Evolutionary conservation across 2,797 vertebrate species (phyloP).

Genomic region (Manis javanica): DNA sequence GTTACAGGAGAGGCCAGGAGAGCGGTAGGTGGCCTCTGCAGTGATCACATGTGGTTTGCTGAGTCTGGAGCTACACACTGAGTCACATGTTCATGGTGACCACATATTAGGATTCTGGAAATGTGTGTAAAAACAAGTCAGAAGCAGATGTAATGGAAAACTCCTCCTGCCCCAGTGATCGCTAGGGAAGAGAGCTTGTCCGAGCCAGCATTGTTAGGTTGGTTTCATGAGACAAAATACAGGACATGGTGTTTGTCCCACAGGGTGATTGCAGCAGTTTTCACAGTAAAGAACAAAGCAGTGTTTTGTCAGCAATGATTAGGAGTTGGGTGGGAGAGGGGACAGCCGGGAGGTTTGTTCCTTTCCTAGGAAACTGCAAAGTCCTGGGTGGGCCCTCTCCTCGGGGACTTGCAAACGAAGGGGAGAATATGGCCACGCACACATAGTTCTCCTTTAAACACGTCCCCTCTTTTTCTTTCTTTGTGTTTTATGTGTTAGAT

Average conservation of each 20-base stretch:
- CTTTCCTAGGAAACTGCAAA: conserved; percentile 63
- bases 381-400: background rate
- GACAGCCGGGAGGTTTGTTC: background rate
- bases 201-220: background rate
- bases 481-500: conserved; percentile 56
- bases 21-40: background rate
- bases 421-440: background rate
- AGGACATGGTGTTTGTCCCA: background rate
- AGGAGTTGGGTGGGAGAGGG: background rate
- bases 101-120: conserved; percentile 1
- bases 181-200: background rate
- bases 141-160: conserved; percentile 34
- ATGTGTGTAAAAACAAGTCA: background rate
- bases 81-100: background rate
- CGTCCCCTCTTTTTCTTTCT: background rate
- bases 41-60: conserved; percentile 51
- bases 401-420: background rate
- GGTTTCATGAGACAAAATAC: conserved; percentile 11
- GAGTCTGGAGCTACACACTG: conserved; percentile 31
- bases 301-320: background rate
- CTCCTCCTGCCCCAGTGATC: background rate
- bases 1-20: background rate
- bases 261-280: background rate
- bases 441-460: conserved; percentile 61
- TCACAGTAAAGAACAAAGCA: background rate